A percentile compares a stretch with the other conserved stretches of the same genome.
phyloP scores from a whole-genome alignment of 2,888 invertebrate genomes.

The Microctonus aethiopoides region DNA sequence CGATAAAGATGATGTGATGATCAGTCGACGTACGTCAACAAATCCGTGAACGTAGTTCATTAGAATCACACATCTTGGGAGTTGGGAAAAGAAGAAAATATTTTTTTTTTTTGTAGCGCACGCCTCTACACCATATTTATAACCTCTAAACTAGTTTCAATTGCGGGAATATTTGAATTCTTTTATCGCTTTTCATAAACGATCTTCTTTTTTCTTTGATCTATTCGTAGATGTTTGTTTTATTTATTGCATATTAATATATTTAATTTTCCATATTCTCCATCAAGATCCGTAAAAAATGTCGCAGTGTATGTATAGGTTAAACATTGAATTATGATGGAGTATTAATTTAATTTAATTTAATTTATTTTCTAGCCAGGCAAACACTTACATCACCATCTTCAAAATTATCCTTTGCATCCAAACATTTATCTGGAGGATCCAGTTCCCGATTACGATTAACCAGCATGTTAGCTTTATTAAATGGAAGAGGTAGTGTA shows the following conservation, averaged over 20 bases:
- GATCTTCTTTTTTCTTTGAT: no score
- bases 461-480: slow-evolving; percentile 34
- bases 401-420: not conserved
- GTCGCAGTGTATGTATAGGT: not conserved
- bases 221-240: no score
- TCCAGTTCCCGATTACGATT: not conserved
- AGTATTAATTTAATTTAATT: not conserved
- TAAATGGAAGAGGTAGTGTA: slow-evolving; percentile 36
- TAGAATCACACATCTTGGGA: no score
- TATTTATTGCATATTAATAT: no score
- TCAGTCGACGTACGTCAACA: not conserved
- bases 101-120: no score
- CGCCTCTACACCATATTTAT: no score
- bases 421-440: not conserved
- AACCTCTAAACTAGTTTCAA: no score
- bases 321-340: not conserved
- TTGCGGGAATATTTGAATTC: no score
- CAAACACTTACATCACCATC: not conserved
- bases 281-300: no score
- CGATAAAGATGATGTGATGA: not conserved
- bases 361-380: not conserved
- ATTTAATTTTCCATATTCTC: no score
- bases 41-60: not conserved
- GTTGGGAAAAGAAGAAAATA: no score
- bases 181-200: no score